These are phyloP conservation scores for Amphibalanus amphitrite DNA, from an alignment of 1,140 invertebrate species.

Conservation along the genomic window DNA sequence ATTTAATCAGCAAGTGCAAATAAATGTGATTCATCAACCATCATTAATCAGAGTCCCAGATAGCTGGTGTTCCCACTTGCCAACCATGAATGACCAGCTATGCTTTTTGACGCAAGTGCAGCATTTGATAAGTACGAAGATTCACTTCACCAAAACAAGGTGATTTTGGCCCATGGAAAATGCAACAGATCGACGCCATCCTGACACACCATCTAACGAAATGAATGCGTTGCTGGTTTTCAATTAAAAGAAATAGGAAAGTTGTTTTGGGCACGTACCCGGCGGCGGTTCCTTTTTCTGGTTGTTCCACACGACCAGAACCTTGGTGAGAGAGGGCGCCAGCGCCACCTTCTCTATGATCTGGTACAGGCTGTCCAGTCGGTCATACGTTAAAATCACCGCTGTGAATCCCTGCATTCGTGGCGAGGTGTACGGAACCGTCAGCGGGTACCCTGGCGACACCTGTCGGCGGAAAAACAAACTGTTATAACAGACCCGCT, in stretches of 20 bases:
- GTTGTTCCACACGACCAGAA: conserved; percentile 86
- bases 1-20: too few relatives aligned
- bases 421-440: conserved; percentile 62
- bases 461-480: not conserved
- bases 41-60: not conserved
- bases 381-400: conserved; percentile 76
- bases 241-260: too few relatives aligned
- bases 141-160: not conserved
- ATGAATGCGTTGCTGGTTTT: too few relatives aligned
- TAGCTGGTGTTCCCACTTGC: too few relatives aligned
- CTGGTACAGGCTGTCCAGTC: conserved; percentile 70
- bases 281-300: conserved; percentile 67
- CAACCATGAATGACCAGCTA: too few relatives aligned
- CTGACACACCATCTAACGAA: too few relatives aligned
- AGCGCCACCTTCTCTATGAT: conserved; percentile 60
- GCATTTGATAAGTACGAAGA: not conserved
- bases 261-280: conserved; percentile 3
- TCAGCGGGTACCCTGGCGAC: conserved; percentile 46
- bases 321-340: conserved; percentile 66
- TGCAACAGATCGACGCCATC: too few relatives aligned
- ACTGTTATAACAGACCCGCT: too few relatives aligned
- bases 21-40: not conserved
- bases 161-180: too few relatives aligned
- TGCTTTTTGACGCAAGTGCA: too few relatives aligned
- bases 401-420: conserved; percentile 77